These are phyloP conservation scores for Gallinago media DNA, from an alignment of 2,113 vertebrate genomes.

Conservation along the genomic window DNA sequence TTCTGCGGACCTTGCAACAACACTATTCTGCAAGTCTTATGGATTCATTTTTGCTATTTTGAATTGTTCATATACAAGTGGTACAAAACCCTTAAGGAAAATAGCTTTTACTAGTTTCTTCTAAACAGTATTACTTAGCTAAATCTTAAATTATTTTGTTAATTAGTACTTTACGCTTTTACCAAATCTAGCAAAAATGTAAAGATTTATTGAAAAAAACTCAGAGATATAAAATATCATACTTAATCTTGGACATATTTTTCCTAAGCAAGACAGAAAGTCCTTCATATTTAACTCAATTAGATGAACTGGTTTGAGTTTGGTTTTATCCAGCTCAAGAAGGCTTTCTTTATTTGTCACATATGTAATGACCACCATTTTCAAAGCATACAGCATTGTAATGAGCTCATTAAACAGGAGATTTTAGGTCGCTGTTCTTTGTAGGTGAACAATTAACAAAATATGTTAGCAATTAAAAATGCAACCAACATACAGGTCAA, in stretches of 20 bases:
- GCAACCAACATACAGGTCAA: conserved; percentile 43
- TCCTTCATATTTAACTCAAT: conserved; percentile 6
- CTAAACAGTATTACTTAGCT: neutral
- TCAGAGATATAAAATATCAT: neutral
- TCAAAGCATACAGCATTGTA: conserved; percentile 36
- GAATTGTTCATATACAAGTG: neutral
- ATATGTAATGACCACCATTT: neutral
- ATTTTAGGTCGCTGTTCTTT: conserved; percentile 31
- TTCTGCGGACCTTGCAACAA: neutral
- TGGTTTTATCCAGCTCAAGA: conserved; percentile 42
- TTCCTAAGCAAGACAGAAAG: neutral
- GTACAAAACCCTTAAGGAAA: neutral
- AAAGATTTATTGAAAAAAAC: neutral
- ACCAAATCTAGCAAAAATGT: neutral
- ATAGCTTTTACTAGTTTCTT: neutral
- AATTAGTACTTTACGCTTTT: neutral
- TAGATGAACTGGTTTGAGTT: conserved; percentile 35
- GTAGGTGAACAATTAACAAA: conserved; percentile 72
- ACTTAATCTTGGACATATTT: neutral
- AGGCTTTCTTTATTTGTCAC: neutral
- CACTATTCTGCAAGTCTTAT: neutral
- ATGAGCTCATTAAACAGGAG: conserved; percentile 65
- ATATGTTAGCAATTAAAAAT: conserved; percentile 57
- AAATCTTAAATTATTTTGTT: neutral
- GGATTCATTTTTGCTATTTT: neutral